A percentile compares a stretch with the other conserved stretches of the same genome.
These are phyloP conservation scores for Archocentrus centrarchus DNA, from an alignment of 2,113 vertebrate species.

Conservation along the genomic window DNA sequence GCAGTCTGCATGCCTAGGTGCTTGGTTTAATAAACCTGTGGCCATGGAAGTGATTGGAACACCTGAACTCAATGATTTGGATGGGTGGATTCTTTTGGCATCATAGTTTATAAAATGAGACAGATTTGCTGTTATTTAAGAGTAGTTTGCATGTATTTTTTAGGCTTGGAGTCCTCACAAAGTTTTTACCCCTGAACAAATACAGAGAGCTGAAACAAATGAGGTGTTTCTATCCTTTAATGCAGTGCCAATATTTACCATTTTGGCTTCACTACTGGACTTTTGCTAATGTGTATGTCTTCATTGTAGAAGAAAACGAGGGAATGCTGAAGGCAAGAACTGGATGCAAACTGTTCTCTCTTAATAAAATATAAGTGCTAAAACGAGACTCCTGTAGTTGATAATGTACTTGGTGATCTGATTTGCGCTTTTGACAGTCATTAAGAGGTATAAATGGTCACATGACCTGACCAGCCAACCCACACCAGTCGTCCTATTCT, in stretches of 20 bases:
- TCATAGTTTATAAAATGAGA: background rate
- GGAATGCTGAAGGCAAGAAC: background rate
- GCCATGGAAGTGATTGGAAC: too few species aligned
- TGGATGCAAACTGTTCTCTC: background rate
- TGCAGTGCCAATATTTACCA: background rate
- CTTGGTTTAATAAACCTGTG: too few species aligned
- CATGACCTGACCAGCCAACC: slow-evolving; percentile 15
- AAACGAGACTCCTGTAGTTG: background rate
- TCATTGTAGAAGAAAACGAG: background rate
- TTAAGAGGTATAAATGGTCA: slow-evolving; percentile 25
- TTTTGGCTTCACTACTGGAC: background rate
- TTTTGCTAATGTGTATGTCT: background rate
- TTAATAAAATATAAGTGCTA: slow-evolving; percentile 16
- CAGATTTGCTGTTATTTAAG: background rate
- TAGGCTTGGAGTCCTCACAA: background rate
- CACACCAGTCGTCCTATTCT: slow-evolving; percentile 47
- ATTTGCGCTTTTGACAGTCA: slow-evolving; percentile 6
- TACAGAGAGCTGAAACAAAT: background rate
- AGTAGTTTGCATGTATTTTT: background rate
- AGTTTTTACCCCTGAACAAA: background rate
- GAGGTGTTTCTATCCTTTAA: background rate
- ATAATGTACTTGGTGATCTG: slow-evolving; percentile 10
- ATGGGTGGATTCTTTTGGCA: too few species aligned
- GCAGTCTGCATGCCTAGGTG: too few species aligned
- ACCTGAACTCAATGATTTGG: too few species aligned